Base-by-base conservation (phyloP, 53 echinoderm and acorn worm genomes). In the Luidia sarsii region DNA sequence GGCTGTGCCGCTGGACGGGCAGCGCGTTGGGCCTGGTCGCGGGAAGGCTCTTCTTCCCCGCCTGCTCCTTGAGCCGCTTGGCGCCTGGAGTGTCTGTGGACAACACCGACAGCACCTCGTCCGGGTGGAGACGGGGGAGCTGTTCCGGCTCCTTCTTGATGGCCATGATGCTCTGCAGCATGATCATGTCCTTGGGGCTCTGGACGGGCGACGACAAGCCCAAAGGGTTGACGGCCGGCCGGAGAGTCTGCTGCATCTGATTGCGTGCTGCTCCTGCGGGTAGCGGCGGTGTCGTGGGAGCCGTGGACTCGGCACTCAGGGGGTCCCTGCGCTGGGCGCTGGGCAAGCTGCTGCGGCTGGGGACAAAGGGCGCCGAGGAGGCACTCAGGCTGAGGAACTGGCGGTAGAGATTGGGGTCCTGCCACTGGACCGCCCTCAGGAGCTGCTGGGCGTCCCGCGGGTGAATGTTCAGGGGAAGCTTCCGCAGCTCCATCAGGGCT, bases 301-400 rank as follows among this genome's bases (percentile, higher is more conserved):
- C 65, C 35, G 65, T 20, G 10, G 65, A 37, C 36, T 55, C 72
- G 20, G 56, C 21, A 72, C 25, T n/a, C 56, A 27, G 55, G 30
- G 23, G 52, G 16, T 55, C 72, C 39, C 25, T 25, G 14, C 35
- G 7, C 38, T 54, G 72, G 57, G 72, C 38, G 24, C 53, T 54
- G 35, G 54, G 72, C 72, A 72, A 72, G 72, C 72, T 72, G 57
- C 57, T 72, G 37, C 72, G 72, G 38, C 72, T 72, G 37, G 56
- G 72, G 10, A 72, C 55, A 27, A 72, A 72, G 25, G 72, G 72
- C 37, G 72, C 55, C 19, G 72, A 54, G 34, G 72, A 72, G 39
- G 72, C 54, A 72, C 33, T 72, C 37, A 53, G 72, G 55, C 35
- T 36, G 4, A 72, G 56, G 72, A 72, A 57, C 27, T 52, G 54